Evolutionary conservation across 2,113 vertebrate genomes (phyloP), one percentile per base, ranked within the genome.

Genomic region (Oryzias celebensis): DNA sequence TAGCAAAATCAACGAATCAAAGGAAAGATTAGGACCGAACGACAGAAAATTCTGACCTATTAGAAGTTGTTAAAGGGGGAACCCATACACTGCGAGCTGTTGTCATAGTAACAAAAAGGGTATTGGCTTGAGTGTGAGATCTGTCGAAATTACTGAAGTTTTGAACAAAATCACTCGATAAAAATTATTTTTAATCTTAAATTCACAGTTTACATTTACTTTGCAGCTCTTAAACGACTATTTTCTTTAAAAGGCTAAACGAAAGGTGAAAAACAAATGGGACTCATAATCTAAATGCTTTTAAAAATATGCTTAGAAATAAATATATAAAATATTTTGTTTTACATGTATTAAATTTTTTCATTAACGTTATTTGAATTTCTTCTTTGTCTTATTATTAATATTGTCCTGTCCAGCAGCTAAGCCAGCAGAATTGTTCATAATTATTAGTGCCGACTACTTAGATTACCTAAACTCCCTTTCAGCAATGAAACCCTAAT

Each of bases 51-150:
- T 1, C 0, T 15, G 61, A 52, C 85, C 82, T 85, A 88, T 85
- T 2, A 63, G 13, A 51, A 54, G 58, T 36, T 41, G 3, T 0
- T 13, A 7, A 0, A 50, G 23, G 71, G 63, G 64, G 54, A 58
- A 42, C 26, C 52, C 24, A 2, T 16, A 2, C 51, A 13, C 56
- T 4, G 41, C 20, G 46, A 45, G 24, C 42, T 48, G 87, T 88
- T 88, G 59, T 80, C 46, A 70, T 53, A 72, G 78, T 57, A 78
- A 87, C 79, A 45, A 7, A 43, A 57, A 81, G 79, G 75, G 43
- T 62, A 70, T 51, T 20, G 68, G 69, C 75, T 68, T 14, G 48
- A 60, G 68, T 63, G 70, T 68, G 64, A 43, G 67, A 60, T 75
- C 48, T 31, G 4, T n/a, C 26, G 4, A 28, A 63, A 50, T 61